phyloP scores from a whole-genome alignment of 2,797 vertebrate genomes.

The Dipus sagitta region DNA sequence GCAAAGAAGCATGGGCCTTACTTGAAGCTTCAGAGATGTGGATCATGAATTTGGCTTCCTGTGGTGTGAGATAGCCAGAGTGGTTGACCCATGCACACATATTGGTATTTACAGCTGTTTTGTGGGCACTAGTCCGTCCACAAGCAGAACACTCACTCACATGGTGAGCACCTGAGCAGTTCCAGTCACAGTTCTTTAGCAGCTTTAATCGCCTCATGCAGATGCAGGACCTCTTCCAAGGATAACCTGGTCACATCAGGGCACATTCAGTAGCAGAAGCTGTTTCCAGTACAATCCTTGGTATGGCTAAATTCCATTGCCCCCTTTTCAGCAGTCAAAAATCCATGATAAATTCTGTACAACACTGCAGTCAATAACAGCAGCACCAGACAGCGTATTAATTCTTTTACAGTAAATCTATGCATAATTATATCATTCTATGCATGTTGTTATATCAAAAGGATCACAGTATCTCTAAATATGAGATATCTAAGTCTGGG shows the following conservation, averaged over 20 bases:
- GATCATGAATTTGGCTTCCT: constrained; percentile 87
- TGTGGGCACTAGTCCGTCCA: constrained; percentile 82
- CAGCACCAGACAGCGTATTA: constrained; percentile 91
- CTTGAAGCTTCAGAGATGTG: constrained; percentile 85
- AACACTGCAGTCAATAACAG: constrained; percentile 92
- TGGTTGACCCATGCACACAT: constrained; percentile 88
- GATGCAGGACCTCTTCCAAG: constrained; percentile 83
- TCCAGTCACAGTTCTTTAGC: constrained; percentile 81
- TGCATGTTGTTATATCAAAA: constrained; percentile 90
- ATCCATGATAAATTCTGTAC: constrained; percentile 91
- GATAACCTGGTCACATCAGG: constrained; percentile 84
- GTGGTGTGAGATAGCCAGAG: constrained; percentile 88
- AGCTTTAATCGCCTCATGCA: constrained; percentile 81
- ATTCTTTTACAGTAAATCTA: constrained; percentile 87
- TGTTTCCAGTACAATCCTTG: constrained; percentile 90
- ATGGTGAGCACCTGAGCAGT: constrained; percentile 84
- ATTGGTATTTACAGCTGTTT: constrained; percentile 88
- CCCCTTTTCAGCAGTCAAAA: constrained; percentile 91
- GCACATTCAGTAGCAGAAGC: constrained; percentile 89
- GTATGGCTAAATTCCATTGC: constrained; percentile 92
- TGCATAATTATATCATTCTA: constrained; percentile 88
- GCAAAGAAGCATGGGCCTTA: constrained; percentile 85
- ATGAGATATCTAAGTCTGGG: constrained; percentile 89
- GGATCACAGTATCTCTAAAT: constrained; percentile 91
- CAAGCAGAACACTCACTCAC: constrained; percentile 76